Conservation (phyloP, 2,113 vertebrate species). For the Gasterosteus aculeatus region DNA sequence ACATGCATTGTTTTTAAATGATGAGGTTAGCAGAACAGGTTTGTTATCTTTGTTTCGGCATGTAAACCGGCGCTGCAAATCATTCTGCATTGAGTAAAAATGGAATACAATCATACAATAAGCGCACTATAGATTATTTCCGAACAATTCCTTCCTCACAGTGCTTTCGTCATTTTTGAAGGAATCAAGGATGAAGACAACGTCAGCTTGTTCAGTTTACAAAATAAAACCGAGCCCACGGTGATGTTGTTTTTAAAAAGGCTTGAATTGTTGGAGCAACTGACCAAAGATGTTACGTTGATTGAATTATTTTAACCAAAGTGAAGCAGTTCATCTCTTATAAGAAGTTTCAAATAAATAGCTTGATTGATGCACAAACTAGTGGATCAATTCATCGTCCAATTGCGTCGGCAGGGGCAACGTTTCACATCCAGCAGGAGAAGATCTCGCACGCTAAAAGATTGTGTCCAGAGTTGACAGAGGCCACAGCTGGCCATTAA, state of each 20-base stretch:
- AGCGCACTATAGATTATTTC: background rate
- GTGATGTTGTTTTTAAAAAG: background rate
- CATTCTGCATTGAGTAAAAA: background rate
- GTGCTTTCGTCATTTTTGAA: background rate
- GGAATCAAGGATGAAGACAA: background rate
- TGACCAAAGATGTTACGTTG: too few species aligned
- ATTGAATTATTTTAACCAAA: background rate
- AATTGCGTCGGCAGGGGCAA: background rate
- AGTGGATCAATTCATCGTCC: background rate
- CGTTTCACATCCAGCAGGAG: background rate
- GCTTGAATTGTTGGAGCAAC: too few species aligned
- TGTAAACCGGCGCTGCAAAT: background rate
- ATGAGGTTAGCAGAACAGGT: background rate
- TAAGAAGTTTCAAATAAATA: background rate
- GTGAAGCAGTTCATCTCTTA: background rate
- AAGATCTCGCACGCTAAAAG: conserved; percentile 29
- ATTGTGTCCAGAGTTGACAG: conserved; percentile 47
- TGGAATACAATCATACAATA: background rate
- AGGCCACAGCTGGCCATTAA: conserved; percentile 69
- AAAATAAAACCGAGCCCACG: background rate
- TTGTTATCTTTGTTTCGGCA: background rate
- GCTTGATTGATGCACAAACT: background rate
- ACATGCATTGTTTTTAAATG: background rate
- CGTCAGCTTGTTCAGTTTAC: background rate
- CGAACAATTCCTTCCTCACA: background rate